Base-by-base conservation (phyloP, 1,140 invertebrate genomes). In the Apolygus lucorum region DNA sequence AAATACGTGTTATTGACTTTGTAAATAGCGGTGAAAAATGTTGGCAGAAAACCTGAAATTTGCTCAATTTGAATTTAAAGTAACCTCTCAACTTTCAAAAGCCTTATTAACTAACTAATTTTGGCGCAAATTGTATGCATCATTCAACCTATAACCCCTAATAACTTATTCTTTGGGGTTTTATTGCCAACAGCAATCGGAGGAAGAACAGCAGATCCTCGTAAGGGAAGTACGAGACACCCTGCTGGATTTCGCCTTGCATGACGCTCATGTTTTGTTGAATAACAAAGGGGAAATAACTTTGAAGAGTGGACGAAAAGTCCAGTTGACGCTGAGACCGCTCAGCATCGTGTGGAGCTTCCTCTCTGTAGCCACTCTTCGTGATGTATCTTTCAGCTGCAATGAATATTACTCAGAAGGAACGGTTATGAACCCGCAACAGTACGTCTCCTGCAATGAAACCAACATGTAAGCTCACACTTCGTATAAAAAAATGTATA, bases 251-350 rank as follows among this genome's bases (percentile, higher is more conserved):
- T 22, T 25, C 21, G 26, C 25, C 52, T 49, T 27, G 1, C 17
- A n/a, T 13, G 8, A 63, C 21, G 63, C 59, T n/a, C 22, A 64
- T 13, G 11, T 68, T 66, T 29, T 72, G 14, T 66, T 72, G 52
- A 72, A 72, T 27, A 68, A 54, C 27, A 72, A 72, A 66, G 63
- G 22, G 26, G 25, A 21, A 22, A 42, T 63, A 29, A 27, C 64
- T 34, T 42, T 72, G 22, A 63, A 66, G 11, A 8, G 62, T 28
- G 49, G 28, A 28, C 29, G 11, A 42, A 28, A 2, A 24, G 63
- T 69, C 17, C 21, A 62, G 27, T 17, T 72, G 17, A 72, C 68
- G 28, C 25, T 72, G 13, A 64, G 71, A 42, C 71, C 71, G 22
- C 59, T 72, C 1, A 25, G 64, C 63, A 4, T 64, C 2, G 25